phyloP scores from a whole-genome alignment of 2,113 vertebrate species.

The Jacana jacana region DNA sequence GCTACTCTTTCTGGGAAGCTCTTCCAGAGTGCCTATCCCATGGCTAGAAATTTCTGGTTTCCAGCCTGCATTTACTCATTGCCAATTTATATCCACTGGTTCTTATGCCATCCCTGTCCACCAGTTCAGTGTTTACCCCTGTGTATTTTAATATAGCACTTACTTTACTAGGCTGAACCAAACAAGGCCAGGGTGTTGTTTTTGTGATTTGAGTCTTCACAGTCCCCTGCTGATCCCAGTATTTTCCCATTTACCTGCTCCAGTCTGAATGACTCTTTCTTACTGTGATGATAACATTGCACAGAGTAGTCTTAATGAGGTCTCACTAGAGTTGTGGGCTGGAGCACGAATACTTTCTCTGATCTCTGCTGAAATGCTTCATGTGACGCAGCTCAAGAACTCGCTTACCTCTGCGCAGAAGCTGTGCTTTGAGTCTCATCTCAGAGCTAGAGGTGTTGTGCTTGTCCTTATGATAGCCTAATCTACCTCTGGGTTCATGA shows the following conservation, averaged over 20 bases:
- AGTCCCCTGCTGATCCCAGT: not conserved
- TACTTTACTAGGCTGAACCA: not conserved
- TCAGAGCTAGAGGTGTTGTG: not conserved
- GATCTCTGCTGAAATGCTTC: not conserved
- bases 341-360: not conserved
- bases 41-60: not conserved
- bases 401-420: not conserved
- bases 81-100: not conserved
- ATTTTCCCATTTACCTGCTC: not conserved
- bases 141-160: not conserved
- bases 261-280: not conserved
- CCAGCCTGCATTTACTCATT: not conserved
- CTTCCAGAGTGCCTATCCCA: accelerated
- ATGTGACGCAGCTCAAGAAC: not conserved
- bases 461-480: accelerated
- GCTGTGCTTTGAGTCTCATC: not conserved
- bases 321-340: not conserved
- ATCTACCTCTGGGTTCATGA: not conserved
- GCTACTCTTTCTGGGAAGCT: not conserved
- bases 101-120: not conserved
- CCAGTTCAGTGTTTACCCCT: not conserved
- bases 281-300: not conserved
- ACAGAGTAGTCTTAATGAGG: not conserved
- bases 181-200: not conserved
- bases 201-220: not conserved